phyloP scores from a whole-genome alignment of 2,797 vertebrate species.

The Protosalanx chinensis region DNA sequence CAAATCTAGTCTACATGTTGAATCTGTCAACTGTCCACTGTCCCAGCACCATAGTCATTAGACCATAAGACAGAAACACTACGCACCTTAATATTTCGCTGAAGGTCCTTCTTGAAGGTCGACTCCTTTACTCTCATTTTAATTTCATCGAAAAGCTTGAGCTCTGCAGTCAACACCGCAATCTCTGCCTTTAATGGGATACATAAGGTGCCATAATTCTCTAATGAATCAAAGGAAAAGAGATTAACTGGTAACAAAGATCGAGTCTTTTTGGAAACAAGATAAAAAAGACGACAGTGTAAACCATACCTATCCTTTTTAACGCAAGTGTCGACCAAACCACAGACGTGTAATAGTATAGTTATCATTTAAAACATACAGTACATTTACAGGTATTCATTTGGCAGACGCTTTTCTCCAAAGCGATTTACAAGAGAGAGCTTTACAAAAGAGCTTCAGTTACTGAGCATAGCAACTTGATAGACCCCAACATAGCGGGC shows the following conservation, averaged over 20 bases:
- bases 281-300: neutral
- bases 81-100: slow-evolving; percentile 83
- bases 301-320: too few relatives aligned
- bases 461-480: too few relatives aligned
- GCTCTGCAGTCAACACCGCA: slow-evolving; percentile 68
- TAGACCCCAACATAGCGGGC: too few relatives aligned
- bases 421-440: too few relatives aligned
- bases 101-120: slow-evolving; percentile 80
- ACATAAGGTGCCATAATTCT: neutral
- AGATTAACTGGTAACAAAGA: neutral
- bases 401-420: too few relatives aligned
- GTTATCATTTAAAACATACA: neutral
- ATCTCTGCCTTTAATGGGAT: slow-evolving; percentile 68
- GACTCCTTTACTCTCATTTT: slow-evolving; percentile 80
- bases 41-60: too few relatives aligned
- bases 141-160: slow-evolving; percentile 78
- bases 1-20: too few relatives aligned
- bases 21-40: too few relatives aligned
- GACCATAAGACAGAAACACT: neutral
- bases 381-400: too few relatives aligned
- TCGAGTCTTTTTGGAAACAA: neutral
- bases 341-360: too few relatives aligned
- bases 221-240: neutral
- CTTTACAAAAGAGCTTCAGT: too few relatives aligned
- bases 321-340: too few relatives aligned